Percentiles rank a stretch among this genome's conserved stretches.
These are phyloP conservation scores for Oreamnos americanus DNA, from an alignment of 2,113 vertebrate species.

Conservation along the genomic window DNA sequence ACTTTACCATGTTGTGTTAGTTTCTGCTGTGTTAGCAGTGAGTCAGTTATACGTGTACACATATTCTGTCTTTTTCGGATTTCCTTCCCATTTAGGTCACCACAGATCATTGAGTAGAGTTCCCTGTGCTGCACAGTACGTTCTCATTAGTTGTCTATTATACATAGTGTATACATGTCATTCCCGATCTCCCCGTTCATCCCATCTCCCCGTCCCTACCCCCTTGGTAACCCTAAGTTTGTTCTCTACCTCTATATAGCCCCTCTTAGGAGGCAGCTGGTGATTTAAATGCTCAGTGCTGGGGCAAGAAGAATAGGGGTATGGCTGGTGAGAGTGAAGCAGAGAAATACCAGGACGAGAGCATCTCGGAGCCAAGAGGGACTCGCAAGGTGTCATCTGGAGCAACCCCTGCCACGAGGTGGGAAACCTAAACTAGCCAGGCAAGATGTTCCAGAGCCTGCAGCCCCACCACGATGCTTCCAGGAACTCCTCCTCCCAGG, in stretches of 20 bases:
- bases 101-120: not conserved
- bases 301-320: not conserved
- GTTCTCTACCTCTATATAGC: not conserved
- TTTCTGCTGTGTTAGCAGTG: not conserved
- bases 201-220: not conserved
- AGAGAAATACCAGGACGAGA: not conserved
- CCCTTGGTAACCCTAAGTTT: not conserved
- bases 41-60: not conserved
- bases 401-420: not conserved
- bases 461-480: not conserved
- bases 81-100: not conserved
- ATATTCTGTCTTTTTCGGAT: not conserved
- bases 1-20: not conserved
- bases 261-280: not conserved
- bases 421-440: not conserved
- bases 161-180: not conserved
- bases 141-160: not conserved
- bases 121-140: not conserved
- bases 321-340: not conserved
- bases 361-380: not conserved
- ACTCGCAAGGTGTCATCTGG: fast-evolving
- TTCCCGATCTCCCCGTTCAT: not conserved
- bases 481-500: not conserved
- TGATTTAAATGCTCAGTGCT: not conserved
- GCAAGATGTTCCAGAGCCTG: not conserved